These are phyloP conservation scores for Lucilia cuprina DNA, from an alignment of 1,140 invertebrate genomes.

Conservation along the genomic window DNA sequence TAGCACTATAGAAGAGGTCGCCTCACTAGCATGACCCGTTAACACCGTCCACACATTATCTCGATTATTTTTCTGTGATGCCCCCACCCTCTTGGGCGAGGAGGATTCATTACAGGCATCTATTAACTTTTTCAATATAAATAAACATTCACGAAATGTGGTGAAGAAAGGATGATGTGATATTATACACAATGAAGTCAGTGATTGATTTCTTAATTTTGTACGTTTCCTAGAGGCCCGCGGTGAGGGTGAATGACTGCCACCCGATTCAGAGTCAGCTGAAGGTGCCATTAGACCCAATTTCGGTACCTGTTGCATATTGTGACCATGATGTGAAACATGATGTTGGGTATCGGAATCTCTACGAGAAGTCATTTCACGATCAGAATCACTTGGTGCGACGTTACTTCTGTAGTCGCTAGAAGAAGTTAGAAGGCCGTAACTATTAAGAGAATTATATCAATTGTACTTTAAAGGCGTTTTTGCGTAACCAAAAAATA, in stretches of 20 bases:
- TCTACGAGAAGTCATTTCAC: slow-evolving; percentile 76
- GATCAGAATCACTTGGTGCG: slow-evolving; percentile 86
- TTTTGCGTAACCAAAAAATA: neutral
- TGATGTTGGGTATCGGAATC: slow-evolving; percentile 65
- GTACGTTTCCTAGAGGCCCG: slow-evolving; percentile 79
- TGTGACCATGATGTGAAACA: slow-evolving; percentile 42
- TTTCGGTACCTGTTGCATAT: slow-evolving; percentile 63
- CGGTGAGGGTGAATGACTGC: slow-evolving; percentile 85
- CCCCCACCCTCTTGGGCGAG: slow-evolving; percentile 84
- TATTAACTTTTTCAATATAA: slow-evolving; percentile 92
- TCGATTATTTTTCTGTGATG: slow-evolving; percentile 79
- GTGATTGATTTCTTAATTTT: slow-evolving; percentile 85
- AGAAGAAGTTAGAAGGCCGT: slow-evolving; percentile 66
- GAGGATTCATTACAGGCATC: slow-evolving; percentile 96
- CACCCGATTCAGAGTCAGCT: slow-evolving; percentile 85
- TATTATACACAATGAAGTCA: slow-evolving; percentile 96
- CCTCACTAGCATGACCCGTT: slow-evolving; percentile 74
- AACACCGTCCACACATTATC: slow-evolving; percentile 92
- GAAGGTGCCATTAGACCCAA: slow-evolving; percentile 73
- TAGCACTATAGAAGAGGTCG: slow-evolving; percentile 85
- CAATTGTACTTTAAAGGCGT: slow-evolving; percentile 21
- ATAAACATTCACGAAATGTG: slow-evolving; percentile 96
- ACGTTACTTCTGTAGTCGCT: slow-evolving; percentile 91
- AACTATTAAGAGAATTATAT: slow-evolving; percentile 60
- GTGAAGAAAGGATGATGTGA: slow-evolving; percentile 99